phyloP scores from a whole-genome alignment of 2,888 invertebrate species.

The Melanophora roralis region DNA sequence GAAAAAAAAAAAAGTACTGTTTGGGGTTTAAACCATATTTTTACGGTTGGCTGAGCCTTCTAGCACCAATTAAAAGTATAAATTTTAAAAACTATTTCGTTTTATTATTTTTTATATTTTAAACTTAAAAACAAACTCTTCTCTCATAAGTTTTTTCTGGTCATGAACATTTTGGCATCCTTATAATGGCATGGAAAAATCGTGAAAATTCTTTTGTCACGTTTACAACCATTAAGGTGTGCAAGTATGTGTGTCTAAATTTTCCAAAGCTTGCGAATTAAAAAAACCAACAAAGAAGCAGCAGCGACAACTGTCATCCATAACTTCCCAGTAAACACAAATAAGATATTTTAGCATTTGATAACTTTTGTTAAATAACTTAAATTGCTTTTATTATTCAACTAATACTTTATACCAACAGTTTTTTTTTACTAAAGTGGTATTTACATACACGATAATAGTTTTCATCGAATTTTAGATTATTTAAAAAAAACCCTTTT shows the following conservation, averaged over 20 bases:
- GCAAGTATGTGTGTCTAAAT: neutral
- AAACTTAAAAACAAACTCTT: neutral
- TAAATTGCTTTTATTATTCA: too few relatives aligned
- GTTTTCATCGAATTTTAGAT: too few relatives aligned
- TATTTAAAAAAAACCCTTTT: too few relatives aligned
- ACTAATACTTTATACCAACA: too few relatives aligned
- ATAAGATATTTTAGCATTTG: too few relatives aligned
- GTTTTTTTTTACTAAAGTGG: too few relatives aligned
- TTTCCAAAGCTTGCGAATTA: constrained; percentile 16
- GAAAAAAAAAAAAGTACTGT: too few relatives aligned
- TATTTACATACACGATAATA: too few relatives aligned
- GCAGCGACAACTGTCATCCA: too few relatives aligned
- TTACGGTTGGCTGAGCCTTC: neutral
- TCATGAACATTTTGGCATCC: constrained; percentile 15
- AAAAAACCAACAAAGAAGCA: constrained; percentile 9
- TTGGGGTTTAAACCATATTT: too few relatives aligned
- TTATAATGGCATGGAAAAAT: constrained; percentile 24
- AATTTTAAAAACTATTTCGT: neutral
- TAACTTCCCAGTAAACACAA: too few relatives aligned
- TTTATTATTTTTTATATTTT: neutral
- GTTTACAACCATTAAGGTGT: constrained; percentile 9
- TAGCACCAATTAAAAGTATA: neutral
- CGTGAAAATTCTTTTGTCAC: constrained; percentile 53
- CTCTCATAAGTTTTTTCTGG: neutral
- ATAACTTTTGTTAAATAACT: too few relatives aligned